Base-by-base conservation (phyloP, 1,140 invertebrate genomes). In the Conus betulinus region DNA sequence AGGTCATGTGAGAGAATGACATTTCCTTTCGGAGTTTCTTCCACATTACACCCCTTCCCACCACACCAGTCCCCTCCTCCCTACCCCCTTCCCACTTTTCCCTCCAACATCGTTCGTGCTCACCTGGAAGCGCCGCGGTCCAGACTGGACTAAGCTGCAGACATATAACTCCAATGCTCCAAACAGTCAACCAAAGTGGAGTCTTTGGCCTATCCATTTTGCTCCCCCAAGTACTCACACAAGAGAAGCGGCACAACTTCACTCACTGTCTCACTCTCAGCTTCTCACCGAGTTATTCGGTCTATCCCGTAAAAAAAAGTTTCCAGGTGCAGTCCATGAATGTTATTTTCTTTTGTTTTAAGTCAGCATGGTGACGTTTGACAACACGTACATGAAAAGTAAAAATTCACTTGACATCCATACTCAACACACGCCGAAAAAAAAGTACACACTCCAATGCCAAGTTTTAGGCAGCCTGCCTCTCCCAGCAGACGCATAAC, bases 141-240 rank as follows among this genome's bases (percentile, higher is more conserved):
- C 79, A 51, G 51, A 53, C 51, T 23, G 51, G 20, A 53, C 10
- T 23, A 7, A 81, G 51, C 15, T 53, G 79, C 51, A 53, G 17
- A 39, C 13, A 81, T 51, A 81, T 13, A 81, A 81, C 39, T 23
- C 79, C 51, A 17, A 81, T 23, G 39, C 39, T 81, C 79, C 79
- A 81, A 1, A 81, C 15, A 81, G 39, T 23, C 79, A 81, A 15
- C 79, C 10, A 81, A 81, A 81, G 27, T 53, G 27, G 7, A 53
- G 79, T 81, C 79, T 51, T 81, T 81, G 53, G 11, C 6, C 27
- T 51, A 81, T 52, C 51, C 79, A 81, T 81, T 78, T 78, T 63
- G 10, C 60, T 20, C 11, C 60, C 17, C n/a, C 71, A 39, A 51
- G 79, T 53, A 25, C 51, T 17, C 27, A 78, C 76, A 78, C 76